Conservation (phyloP, 1,140 invertebrate species). For the Cephus cinctus region DNA sequence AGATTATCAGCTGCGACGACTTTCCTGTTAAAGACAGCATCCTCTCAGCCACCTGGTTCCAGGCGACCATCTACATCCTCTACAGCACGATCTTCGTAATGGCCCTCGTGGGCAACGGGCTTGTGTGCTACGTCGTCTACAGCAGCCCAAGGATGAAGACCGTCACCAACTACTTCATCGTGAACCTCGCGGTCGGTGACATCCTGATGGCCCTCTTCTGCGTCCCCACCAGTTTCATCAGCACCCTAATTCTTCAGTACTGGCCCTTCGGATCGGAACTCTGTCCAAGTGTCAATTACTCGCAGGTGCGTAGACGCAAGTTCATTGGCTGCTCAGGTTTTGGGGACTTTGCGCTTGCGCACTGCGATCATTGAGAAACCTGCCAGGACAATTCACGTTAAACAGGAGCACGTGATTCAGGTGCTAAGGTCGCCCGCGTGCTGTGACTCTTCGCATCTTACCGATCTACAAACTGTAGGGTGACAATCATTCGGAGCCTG, state of each 20-base stretch:
- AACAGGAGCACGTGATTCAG: no score
- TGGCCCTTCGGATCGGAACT: constrained; percentile 82
- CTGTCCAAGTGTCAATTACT: constrained; percentile 76
- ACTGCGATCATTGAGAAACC: no score
- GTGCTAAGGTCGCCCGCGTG: no score
- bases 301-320: constrained; percentile 46
- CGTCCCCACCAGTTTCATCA: constrained; percentile 82
- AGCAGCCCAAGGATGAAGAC: constrained; percentile 79
- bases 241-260: constrained; percentile 70
- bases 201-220: constrained; percentile 83
- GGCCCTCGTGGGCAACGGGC: constrained; percentile 74
- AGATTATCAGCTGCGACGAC: constrained; percentile 23
- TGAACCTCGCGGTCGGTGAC: constrained; percentile 82
- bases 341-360: no score
- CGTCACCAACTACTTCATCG: constrained; percentile 86
- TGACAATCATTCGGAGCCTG: no score
- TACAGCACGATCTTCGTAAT: constrained; percentile 74
- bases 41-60: constrained; percentile 55
- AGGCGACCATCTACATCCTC: constrained; percentile 67
- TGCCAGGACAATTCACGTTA: no score
- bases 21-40: constrained; percentile 16
- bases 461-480: no score
- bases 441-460: no score
- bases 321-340: no score
- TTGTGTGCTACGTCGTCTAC: constrained; percentile 81